phyloP scores from a whole-genome alignment of 2,113 vertebrate species.

The Cochlearius cochlearius region DNA sequence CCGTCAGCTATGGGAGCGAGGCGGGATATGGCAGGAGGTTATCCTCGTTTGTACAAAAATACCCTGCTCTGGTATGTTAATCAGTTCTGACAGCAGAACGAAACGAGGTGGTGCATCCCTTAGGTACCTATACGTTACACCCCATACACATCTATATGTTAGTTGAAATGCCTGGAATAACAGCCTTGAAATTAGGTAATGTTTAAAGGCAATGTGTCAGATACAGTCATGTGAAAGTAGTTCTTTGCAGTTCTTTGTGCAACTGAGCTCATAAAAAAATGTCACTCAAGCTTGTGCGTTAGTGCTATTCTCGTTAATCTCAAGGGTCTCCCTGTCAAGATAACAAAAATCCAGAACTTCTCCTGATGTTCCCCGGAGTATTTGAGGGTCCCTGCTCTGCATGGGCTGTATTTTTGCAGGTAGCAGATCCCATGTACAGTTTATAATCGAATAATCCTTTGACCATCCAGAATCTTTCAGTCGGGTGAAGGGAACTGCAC shows the following conservation, averaged over 20 bases:
- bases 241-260: conserved; percentile 21
- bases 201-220: background rate
- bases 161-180: conserved; percentile 22
- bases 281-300: conserved; percentile 35
- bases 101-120: background rate
- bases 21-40: conserved; percentile 48
- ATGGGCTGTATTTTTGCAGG: background rate
- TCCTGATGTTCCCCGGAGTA: background rate
- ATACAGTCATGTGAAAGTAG: background rate
- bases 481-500: background rate
- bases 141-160: background rate
- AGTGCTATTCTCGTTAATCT: conserved; percentile 34
- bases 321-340: conserved; percentile 3
- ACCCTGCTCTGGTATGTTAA: conserved; percentile 22
- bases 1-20: conserved; percentile 53
- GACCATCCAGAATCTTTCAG: background rate
- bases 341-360: background rate
- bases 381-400: background rate
- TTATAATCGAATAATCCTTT: background rate
- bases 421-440: background rate
- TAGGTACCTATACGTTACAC: background rate
- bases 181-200: conserved; percentile 1
- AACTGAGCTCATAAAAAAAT: conserved; percentile 10
- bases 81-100: conserved; percentile 31
- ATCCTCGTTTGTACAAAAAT: conserved; percentile 51